Base-by-base conservation (phyloP, 2,888 invertebrate genomes). In the Pristionchus entomophagus region DNA sequence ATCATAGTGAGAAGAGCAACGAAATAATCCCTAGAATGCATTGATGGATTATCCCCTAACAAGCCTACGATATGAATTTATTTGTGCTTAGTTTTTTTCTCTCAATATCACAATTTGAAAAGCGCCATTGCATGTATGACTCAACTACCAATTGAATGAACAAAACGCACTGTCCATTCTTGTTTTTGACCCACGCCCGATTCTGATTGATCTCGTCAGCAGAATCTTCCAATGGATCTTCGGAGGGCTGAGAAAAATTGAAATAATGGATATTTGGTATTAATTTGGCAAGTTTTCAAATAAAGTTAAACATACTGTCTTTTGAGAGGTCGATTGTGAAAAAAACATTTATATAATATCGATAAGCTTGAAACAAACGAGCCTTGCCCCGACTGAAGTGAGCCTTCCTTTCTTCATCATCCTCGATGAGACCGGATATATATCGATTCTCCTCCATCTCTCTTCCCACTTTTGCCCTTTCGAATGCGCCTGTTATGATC, bases 1-100 rank as follows among this genome's bases (percentile, higher is more conserved):
- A 92, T 86, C 81, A 88, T 89, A 5, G 93, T 91, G 45, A 92
- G 86, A 49, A 92, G 87, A 17, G 91, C 90, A 35, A 91, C 88
- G 84, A 92, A 92, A 86, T 93, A 90, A 69, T 88, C 87, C 29
- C 90, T 90, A 82, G 62, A 35, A 17, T 1, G 5, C 26, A 56
- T 17, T 5, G 3, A 5, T n/a, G n/a, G n/a, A n/a, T n/a, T n/a
- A n/a, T n/a, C n/a, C n/a, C n/a, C n/a, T n/a, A n/a, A n/a, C n/a
- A n/a, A n/a, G n/a, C n/a, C n/a, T n/a, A n/a, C n/a, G n/a, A n/a
- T n/a, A n/a, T n/a, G n/a, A n/a, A n/a, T n/a, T n/a, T n/a, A n/a
- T n/a, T n/a, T n/a, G n/a, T n/a, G n/a, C n/a, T n/a, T n/a, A n/a
- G n/a, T n/a, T n/a, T n/a, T n/a, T n/a, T n/a, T n/a, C n/a, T n/a